These are phyloP conservation scores for Blastobasis lacticolella DNA, from an alignment of 2,888 invertebrate species.

Conservation along the genomic window DNA sequence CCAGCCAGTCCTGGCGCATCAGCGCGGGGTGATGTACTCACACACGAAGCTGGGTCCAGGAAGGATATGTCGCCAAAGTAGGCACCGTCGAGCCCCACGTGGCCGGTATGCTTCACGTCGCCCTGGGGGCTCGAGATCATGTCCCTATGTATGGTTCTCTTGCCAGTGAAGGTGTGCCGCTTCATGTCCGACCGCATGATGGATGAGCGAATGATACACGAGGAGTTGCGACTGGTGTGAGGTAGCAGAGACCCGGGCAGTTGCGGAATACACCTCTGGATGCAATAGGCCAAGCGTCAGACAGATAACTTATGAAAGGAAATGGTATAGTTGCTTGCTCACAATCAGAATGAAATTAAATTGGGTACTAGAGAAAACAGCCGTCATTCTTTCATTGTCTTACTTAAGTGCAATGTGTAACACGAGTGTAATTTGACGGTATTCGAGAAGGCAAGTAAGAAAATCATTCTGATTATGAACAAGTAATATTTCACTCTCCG, in stretches of 20 bases:
- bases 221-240: constrained; percentile 44
- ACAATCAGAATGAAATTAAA: too few species aligned
- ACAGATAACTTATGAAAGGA: too few species aligned
- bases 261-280: constrained; percentile 25
- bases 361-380: too few species aligned
- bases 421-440: too few species aligned
- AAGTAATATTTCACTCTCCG: too few species aligned
- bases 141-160: constrained; percentile 84
- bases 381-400: too few species aligned
- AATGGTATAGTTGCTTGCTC: too few species aligned
- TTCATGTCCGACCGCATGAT: constrained; percentile 68
- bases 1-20: too few species aligned
- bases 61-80: constrained; percentile 94
- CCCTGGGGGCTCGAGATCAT: constrained; percentile 99
- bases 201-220: constrained; percentile 47
- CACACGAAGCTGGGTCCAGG: constrained; percentile 58
- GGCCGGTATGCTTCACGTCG: constrained; percentile 95
- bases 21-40: constrained; percentile 29
- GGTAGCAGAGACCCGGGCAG: constrained; percentile 42
- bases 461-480: too few species aligned
- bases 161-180: constrained; percentile 65
- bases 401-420: too few species aligned
- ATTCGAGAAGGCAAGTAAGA: too few species aligned
- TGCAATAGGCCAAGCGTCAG: constrained; percentile 9
- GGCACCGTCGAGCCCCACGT: constrained; percentile 97